Evolutionary conservation across 2,113 vertebrate genomes (phyloP), one percentile per base, ranked within the genome.

Genomic region (Oceanodroma tethys): DNA sequence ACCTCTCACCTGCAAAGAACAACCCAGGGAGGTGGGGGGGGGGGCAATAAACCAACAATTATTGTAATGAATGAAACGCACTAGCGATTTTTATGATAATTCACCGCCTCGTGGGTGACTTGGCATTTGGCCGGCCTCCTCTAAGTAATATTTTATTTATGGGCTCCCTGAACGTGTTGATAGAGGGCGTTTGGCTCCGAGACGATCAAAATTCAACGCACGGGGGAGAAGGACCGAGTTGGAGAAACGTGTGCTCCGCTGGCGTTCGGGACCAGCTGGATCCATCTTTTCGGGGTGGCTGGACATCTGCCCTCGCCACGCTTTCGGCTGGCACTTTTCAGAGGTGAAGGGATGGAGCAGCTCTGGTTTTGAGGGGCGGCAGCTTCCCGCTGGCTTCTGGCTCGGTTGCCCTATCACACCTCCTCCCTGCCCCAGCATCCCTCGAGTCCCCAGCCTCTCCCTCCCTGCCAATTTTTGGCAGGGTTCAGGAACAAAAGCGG

Each of bases 111-210:
- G 4, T 25, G 38, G 74, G 85, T 4, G 6, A 43, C 36, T 62
- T 30, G 56, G 66, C 34, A 17, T 66, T 62, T 32, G 71, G 67
- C 22, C 2, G 6, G 20, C 78, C 56, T 67, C 55, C 63, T 55
- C 27, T 43, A 67, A 15, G 5, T 18, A 21, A 84, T 84, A 30
- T 94, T 96, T 93, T 87, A 92, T 91, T 81, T 45, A 58, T 82
- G 78, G 72, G 43, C 45, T 63, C 65, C 68, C 65, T 2, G 6
- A 59, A 47, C 1, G 3, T 59, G 71, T 53, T 40, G 79, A 80
- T 88, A 43, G 48, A 15, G 67, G 27, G 58, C 0, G 3, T 55
- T 65, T 21, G 0, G 2, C 74, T 86, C 53, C 1, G 0, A 32
- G 15, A 6, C 3, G 2, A 91, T 79, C 38, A 34, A 21, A 47